Conservation (phyloP, 2,113 vertebrate genomes). For the Ammodytes dubius region DNA sequence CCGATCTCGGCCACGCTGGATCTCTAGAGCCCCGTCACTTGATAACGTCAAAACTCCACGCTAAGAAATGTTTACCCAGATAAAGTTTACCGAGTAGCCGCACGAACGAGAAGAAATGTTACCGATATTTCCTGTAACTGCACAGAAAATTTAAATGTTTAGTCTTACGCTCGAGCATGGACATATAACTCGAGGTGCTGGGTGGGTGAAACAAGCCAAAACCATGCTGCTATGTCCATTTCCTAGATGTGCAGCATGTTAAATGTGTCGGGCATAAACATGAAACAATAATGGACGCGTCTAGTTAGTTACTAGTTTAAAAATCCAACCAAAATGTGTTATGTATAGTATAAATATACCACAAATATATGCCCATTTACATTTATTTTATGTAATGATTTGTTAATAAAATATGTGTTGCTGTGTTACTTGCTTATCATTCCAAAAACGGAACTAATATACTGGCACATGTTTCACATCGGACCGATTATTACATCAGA, state of each 20-base stretch:
- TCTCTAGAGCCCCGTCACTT: neutral
- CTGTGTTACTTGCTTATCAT: neutral
- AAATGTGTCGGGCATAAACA: slow-evolving; percentile 47
- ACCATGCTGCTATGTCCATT: slow-evolving; percentile 67
- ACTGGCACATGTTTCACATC: neutral
- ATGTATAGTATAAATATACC: no score
- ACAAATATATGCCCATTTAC: no score
- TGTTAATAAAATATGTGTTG: fast-evolving
- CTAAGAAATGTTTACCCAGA: neutral
- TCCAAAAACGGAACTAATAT: neutral
- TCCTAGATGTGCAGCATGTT: slow-evolving; percentile 25
- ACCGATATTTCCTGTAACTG: neutral
- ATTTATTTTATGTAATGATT: no score
- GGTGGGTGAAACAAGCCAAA: neutral
- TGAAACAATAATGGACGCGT: neutral
- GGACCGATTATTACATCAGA: neutral
- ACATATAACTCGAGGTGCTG: neutral
- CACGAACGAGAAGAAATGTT: fast-evolving
- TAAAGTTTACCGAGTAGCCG: neutral
- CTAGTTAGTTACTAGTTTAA: neutral
- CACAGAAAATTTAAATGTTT: neutral
- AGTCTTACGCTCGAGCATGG: no score
- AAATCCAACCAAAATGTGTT: neutral
- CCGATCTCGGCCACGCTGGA: slow-evolving; percentile 50
- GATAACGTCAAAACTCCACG: neutral